These are phyloP conservation scores for Brachynemurus nebulosus DNA, from an alignment of 2,888 invertebrate genomes.

Conservation along the genomic window DNA sequence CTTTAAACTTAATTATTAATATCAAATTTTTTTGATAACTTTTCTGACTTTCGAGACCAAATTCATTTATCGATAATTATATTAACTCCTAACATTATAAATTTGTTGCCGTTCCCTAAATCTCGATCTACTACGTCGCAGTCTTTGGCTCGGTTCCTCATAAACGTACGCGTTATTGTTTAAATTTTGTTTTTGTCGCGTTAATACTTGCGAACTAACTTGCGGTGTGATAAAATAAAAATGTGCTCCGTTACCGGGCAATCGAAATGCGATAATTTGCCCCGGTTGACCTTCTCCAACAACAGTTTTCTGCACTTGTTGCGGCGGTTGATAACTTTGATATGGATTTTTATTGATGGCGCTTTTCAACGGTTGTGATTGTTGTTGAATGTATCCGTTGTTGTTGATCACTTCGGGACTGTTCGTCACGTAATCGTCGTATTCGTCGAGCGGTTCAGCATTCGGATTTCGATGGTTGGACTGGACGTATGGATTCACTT, in stretches of 20 bases:
- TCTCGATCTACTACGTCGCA: conserved; percentile 16
- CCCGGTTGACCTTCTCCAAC: conserved; percentile 37
- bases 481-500: conserved; percentile 13
- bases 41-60: too few relatives aligned
- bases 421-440: not conserved
- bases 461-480: conserved; percentile 3
- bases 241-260: conserved; percentile 64
- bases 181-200: conserved; percentile 21
- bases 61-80: too few relatives aligned
- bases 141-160: conserved; percentile 22
- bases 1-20: too few relatives aligned
- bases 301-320: conserved; percentile 20
- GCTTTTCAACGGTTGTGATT: conserved; percentile 14
- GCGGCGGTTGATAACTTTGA: conserved; percentile 18
- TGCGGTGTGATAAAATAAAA: conserved; percentile 68
- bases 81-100: too few relatives aligned
- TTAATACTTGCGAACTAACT: conserved; percentile 31
- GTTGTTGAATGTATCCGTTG: conserved; percentile 16
- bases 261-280: conserved; percentile 56
- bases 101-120: not conserved
- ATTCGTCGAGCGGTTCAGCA: conserved; percentile 9
- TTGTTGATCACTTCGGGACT: conserved; percentile 3
- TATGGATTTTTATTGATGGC: conserved; percentile 17
- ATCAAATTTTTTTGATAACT: too few relatives aligned
- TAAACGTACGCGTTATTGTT: conserved; percentile 20